Evolutionary conservation across 2,888 invertebrate genomes (phyloP), one percentile per base, ranked within the genome.

Genomic region (Chrysolina americana): DNA sequence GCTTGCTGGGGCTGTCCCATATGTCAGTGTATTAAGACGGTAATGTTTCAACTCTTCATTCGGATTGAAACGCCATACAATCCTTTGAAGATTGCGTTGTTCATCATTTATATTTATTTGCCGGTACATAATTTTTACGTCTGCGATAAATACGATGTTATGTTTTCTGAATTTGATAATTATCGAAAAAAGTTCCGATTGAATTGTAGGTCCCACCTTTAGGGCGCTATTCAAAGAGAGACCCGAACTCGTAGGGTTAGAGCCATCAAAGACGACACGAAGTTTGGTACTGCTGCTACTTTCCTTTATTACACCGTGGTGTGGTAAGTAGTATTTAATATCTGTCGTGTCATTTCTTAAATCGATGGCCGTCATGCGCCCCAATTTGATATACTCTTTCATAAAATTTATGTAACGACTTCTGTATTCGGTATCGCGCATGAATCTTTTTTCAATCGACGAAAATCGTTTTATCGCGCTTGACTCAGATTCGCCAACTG

Each of bases 81-180:
- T 69, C 13, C 53, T 65, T 63, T 73, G 73, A 15, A 68, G 50
- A 28, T 21, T 4, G 21, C 36, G 28, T 44, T 68, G 68, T 21
- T 13, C 36, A 2, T 47, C 19, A 11, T 68, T 21, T 3, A 70
- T 19, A 1, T 65, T 21, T 36, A 70, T 65, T 63, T 70, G 66
- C 13, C 71, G 62, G 41, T 74, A 74, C 70, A 71, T 74, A 53
- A 71, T 74, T 19, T 53, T 63, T 10, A 74, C 65, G 65, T 74
- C 68, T 1, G 66, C 65, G 21, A 48, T 48, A 15, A 71, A n/a
- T 10, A 74, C 68, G 28, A 74, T 63, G 19, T 66, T 59, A 65
- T 66, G 53, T n/a, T 65, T 62, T 64, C 74, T 59, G 36, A 66
- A 70, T 56, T 63, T 70, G 15, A 70, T 3, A 21, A 73, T 48